Base-by-base conservation (phyloP, 2,797 vertebrate genomes). In the Malacoraja senta region DNA sequence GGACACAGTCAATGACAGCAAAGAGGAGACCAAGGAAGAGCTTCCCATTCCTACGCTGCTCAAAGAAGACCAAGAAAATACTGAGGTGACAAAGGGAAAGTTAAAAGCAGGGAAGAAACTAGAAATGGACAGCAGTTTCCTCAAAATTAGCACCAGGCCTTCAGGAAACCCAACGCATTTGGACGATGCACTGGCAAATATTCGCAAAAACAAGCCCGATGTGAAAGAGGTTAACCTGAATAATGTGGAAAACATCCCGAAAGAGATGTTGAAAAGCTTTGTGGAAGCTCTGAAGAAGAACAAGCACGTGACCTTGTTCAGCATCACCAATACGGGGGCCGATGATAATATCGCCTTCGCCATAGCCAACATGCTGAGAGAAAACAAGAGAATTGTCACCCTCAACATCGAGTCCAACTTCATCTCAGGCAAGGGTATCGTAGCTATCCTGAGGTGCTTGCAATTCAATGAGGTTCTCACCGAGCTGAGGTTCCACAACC, bases 221-320 rank as follows among this genome's bases (percentile, higher is more conserved):
- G 24, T 99, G 95, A 98, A 97, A 1, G 99, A 99, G 80, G 97
- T 99, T 61, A 99, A 99, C 95, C 96, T 99, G 94, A 99, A 99
- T 97, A 99, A 99, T 94, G 98, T 99, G 68, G 99, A 99, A 94
- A 99, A 99, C 93, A 97, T 99, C 97, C 99, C 99, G 94, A 99
- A 97, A 94, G 98, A 98, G 93, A 99, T 99, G 98, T 96, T 99
- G 38, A 68, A 98, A 91, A 98, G 99, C 93, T 99, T 99, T 0
- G 98, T 99, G 93, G 97, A 97, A 0, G 97, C 97, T 0, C 95
- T 99, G 95, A 99, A 98, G 94, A 99, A 98, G 95, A 99, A 99
- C 68, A 98, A 98, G 93, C 95, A 98, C 0, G 93, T 99, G n/a
- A 98, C 98, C 94, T 97, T 96, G 0, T 98, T 99, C 94, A 99